Evolutionary conservation across 2,113 vertebrate species (phyloP), one percentile per base, ranked within the genome.

Genomic region (Nothobranchius furzeri): DNA sequence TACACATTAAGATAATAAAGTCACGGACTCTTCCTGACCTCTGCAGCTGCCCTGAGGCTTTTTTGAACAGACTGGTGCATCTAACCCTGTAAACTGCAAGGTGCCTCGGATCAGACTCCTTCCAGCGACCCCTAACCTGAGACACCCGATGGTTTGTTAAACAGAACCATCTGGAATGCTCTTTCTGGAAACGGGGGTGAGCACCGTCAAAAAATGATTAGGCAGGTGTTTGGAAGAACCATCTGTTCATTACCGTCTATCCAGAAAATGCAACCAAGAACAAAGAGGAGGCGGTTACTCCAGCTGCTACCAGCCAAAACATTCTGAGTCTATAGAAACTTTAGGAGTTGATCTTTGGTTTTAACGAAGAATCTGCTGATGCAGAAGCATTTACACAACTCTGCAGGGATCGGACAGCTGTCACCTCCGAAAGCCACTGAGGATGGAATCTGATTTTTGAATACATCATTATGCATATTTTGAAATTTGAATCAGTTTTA

Each of bases 111-210:
- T 24, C 48, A 42, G 35, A 49, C 25, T 7, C 14, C 11, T 47
- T 25, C 20, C 37, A 47, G 24, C 58, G 3, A 24, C 58, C 30
- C 20, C 58, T 47, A 15, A 60, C 43, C 58, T 47, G 58, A 47
- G 40, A 60, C 2, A 14, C 43, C 58, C 35, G 58, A 47, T 60
- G 42, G 58, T 47, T n/a, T 61, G 45, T 61, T 61, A n/a, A 30
- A 49, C 43, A 47, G 43, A 30, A 25, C 43, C 43, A 47, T 59
- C 57, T 45, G 58, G 45, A 36, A 36, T 17, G 14, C 10, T 24
- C 6, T 60, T n/a, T 14, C 24, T 47, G 45, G 45, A 30, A 47
- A 25, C 20, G 30, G 37, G 25, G 45, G 14, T 14, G n/a, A 4
- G 25, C 25, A 36, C 12, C 12, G 36, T 10, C 5, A 49, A n/a